These are phyloP conservation scores for Chalcis sispes DNA, from an alignment of 2,888 invertebrate genomes.

Conservation along the genomic window DNA sequence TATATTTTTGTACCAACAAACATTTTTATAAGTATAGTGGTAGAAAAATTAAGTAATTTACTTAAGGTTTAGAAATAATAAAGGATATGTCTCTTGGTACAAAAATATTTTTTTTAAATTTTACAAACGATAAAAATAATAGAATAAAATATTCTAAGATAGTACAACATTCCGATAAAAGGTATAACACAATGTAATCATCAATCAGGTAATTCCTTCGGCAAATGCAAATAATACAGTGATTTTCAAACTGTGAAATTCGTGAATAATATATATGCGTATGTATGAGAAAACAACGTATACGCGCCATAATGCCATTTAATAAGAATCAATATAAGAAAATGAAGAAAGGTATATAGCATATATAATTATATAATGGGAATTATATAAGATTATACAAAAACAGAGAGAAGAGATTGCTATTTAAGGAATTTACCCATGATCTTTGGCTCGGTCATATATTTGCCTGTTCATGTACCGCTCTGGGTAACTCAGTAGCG, in stretches of 20 bases:
- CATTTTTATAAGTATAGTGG: no score
- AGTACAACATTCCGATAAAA: slow-evolving; percentile 48
- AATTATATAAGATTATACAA: slow-evolving; percentile 40
- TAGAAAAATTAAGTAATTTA: no score
- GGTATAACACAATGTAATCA: slow-evolving; percentile 24
- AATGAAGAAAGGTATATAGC: slow-evolving; percentile 27
- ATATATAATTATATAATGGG: slow-evolving; percentile 21
- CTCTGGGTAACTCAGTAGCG: slow-evolving; percentile 54
- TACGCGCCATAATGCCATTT: slow-evolving; percentile 32
- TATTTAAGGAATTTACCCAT: slow-evolving; percentile 55
- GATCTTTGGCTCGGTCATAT: slow-evolving; percentile 59
- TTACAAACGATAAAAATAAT: no score
- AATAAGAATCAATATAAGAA: slow-evolving; percentile 33
- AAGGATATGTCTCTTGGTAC: no score
- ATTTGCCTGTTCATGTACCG: slow-evolving; percentile 60
- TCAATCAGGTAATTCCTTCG: slow-evolving; percentile 22
- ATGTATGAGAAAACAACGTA: slow-evolving; percentile 11
- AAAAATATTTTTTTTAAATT: no score
- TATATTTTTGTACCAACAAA: no score
- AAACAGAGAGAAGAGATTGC: slow-evolving; percentile 51
- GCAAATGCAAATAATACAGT: slow-evolving; percentile 25
- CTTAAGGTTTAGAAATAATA: neutral
- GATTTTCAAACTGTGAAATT: slow-evolving; percentile 43
- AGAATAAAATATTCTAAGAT: slow-evolving; percentile 30
- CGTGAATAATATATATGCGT: slow-evolving; percentile 15